Base-by-base conservation (phyloP, 2,888 invertebrate species). In the Callyntrura sp. region DNA sequence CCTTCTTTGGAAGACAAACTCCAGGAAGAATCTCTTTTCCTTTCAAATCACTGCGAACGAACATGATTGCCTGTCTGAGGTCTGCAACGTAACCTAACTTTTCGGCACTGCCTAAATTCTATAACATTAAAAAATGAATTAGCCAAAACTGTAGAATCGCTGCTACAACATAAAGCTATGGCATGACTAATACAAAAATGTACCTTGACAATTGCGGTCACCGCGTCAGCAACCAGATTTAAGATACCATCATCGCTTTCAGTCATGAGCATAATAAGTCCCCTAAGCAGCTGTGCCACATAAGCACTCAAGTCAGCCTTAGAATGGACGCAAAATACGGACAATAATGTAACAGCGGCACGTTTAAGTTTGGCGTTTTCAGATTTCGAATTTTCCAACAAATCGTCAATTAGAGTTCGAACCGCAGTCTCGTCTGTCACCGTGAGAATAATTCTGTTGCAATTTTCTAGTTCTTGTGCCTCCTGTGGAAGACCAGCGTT, bases 51-150 rank as follows among this genome's bases (percentile, higher is more conserved):
- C 97, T 97, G 45, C 97, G 96, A 14, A 98, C 98, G 95, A 97
- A 98, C 20, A 98, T 95, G n/a, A 99, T 97, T 8, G 99, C 98
- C 95, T 98, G 98, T 43, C 98, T 96, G 79, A 99, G 97, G 94
- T 98, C 98, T 9, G 96, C 96, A 55, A 99, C 98, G 94, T 98
- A 98, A 17, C 96, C 96, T 65, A 98, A 96, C 95, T 98, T 98
- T 93, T 97, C 97, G 93, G 97, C 96, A 3, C 97, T 96, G 94
- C 98, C 98, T 90, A 99, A 95, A 91, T 97, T 97, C 96, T 96
- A 93, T 65, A 94, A 94, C 48, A 4, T 86, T 55, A 28, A 62
- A n/a, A 65, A 55, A 48, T 55, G 9, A 68, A 25, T 11, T 43
- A 35, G 4, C 23, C 6, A n/a, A 25, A 48, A 20, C 14, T 9